These are phyloP conservation scores for Arvicanthis niloticus DNA, from an alignment of 2,113 vertebrate species.

Conservation along the genomic window DNA sequence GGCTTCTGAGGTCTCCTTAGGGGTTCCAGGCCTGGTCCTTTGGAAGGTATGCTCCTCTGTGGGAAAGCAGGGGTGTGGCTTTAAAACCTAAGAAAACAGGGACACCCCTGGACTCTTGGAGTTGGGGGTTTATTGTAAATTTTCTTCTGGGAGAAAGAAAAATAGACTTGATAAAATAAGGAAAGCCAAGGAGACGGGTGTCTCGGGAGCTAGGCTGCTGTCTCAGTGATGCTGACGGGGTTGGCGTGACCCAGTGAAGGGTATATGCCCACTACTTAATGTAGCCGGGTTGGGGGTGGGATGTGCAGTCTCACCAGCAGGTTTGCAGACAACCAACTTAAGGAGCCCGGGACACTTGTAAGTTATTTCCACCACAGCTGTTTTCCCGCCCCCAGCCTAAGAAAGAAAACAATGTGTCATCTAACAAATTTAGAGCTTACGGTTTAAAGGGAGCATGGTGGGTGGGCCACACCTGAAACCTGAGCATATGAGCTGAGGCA, in stretches of 20 bases:
- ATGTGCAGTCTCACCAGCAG: neutral
- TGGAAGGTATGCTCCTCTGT: neutral
- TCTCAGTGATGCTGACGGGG: constrained; percentile 31
- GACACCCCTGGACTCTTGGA: neutral
- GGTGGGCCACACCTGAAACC: neutral
- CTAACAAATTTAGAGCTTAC: neutral
- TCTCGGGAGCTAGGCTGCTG: neutral
- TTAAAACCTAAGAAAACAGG: neutral
- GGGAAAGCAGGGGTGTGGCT: neutral
- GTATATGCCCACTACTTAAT: neutral
- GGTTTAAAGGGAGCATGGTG: neutral
- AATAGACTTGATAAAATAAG: neutral
- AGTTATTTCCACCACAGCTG: constrained; percentile 32
- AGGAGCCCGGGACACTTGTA: constrained; percentile 21
- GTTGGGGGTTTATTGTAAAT: neutral
- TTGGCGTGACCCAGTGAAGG: neutral
- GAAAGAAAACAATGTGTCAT: neutral
- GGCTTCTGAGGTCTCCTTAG: neutral
- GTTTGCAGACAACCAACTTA: neutral
- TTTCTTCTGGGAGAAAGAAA: constrained; percentile 29
- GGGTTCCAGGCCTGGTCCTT: neutral
- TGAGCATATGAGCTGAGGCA: neutral
- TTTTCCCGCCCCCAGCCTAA: neutral
- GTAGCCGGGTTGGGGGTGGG: too few relatives aligned
- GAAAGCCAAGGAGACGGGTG: neutral